Evolutionary conservation across 2,113 vertebrate genomes (phyloP), one percentile per base, ranked within the genome.

Genomic region (Herpetotheres cachinnans): DNA sequence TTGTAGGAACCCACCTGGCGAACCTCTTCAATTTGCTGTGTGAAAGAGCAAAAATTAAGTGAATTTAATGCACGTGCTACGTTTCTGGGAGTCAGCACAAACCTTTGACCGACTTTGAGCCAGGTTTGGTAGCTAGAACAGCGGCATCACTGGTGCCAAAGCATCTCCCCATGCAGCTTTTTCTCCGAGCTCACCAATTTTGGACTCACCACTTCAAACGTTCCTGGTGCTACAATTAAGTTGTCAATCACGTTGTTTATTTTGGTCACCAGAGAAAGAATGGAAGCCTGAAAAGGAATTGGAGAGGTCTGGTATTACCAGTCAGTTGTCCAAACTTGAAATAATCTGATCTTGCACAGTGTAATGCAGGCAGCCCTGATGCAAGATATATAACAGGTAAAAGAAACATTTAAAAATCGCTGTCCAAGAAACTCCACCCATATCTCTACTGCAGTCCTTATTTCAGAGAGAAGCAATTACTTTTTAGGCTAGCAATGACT

Each of bases 201-300:
- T 1, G 54, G 52, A 91, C 99, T 99, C 87, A 99, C 99, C 99
- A 99, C 99, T 99, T 99, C 99, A 74, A 99, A 99, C 13, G 98
- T 99, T 3, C 99, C 99, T 0, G 99, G 99, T 0, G 99, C 99
- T 38, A 99, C 99, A 1, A 99, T 99, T 82, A 99, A 96, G 88
- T 99, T 99, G 89, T 99, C 99, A 3, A 99, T 99, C 80, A 99
- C 99, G 2, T 99, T 99, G 97, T 99, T 99, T 93, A 99, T 99
- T 97, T 99, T 99, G 54, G 99, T 99, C 93, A 99, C 99, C 96
- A 99, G 97, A 13, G 99, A 99, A 84, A 99, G 98, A 81, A 99
- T 99, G 69, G 99, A 99, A 6, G 99, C 99, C 99, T 99, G 93
- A 65, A 70, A 34, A 62, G 30, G 32, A 36, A 66, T 7, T 0